Evolutionary conservation across 53 echinoderm and acorn worm genomes (phyloP).

Genomic region (Holothuria leucospilota): DNA sequence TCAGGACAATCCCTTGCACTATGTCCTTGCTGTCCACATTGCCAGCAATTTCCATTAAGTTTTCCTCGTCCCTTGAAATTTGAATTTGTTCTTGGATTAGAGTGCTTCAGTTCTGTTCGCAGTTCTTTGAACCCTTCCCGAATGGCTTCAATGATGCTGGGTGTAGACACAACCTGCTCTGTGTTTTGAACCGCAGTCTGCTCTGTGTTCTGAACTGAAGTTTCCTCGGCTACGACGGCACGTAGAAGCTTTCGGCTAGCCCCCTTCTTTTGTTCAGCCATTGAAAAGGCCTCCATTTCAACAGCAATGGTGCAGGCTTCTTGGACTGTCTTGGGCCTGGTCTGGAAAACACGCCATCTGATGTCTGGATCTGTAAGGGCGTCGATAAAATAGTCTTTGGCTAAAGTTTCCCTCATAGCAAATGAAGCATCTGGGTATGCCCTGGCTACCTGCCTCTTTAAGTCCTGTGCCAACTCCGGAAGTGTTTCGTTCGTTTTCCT

Average conservation of each 20-base stretch:
- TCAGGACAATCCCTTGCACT: not conserved
- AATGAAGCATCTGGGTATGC: not conserved
- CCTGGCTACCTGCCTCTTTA: not conserved
- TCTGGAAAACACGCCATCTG: constrained; percentile 1
- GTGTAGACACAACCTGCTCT: too few relatives aligned
- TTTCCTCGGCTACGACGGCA: too few relatives aligned
- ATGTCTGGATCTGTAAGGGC: not conserved
- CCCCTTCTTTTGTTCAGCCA: constrained; percentile 3
- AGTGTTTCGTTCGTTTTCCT: not conserved
- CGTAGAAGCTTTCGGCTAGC: not conserved
- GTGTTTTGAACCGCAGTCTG: not conserved
- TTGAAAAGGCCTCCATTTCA: not conserved
- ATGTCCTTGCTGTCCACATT: not conserved
- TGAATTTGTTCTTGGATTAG: not conserved
- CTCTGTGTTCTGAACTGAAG: not conserved
- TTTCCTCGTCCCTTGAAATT: not conserved
- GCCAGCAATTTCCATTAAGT: not conserved
- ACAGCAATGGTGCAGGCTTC: not conserved
- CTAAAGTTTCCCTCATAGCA: not conserved
- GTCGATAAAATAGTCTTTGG: constrained; percentile 11
- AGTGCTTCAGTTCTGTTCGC: not conserved
- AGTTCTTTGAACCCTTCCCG: not conserved
- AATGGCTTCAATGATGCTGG: too few relatives aligned
- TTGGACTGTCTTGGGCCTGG: not conserved
- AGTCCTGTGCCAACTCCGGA: not conserved